Evolutionary conservation across 2,888 invertebrate species (phyloP), one percentile per base, ranked within the genome.

Genomic region (Andrena bicolor): DNA sequence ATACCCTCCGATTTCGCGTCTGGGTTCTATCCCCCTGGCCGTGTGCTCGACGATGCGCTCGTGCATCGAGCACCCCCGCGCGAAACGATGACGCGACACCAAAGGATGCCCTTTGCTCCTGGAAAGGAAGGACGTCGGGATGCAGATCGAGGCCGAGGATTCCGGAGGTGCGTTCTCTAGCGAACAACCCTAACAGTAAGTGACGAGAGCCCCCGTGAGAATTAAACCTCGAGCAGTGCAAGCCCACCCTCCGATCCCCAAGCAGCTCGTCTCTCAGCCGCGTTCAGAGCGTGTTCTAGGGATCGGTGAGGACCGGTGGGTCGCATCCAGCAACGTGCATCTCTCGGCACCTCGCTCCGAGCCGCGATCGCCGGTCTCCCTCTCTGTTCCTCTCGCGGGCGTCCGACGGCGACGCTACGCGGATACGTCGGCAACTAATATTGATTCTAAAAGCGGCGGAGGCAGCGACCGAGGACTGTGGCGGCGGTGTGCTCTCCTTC

Each of bases 361-460:
- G 16, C 7, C 23, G 49, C 26, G 26, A n/a, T 63, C 58, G 32
- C 66, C 49, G 51, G 28, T 61, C 23, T 20, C 53, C 48, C 8
- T 60, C 30, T 51, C 48, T 26, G 30, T 76, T 35, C 28, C n/a
- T 51, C 64, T 30, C 48, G 60, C 76, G 61, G 13, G 64, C 73
- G 83, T 68, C 74, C 63, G 60, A 73, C 63, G 83, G 90, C 91
- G 92, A 91, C 92, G 86, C 91, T 80, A 76, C 79, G 90, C 91
- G 91, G 91, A 87, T 87, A 77, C 84, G 80, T 83, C 80, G 82
- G 80, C 88, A 90, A 92, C 92, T 90, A 92, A 91, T 93, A 92
- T 92, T 91, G 92, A 92, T 92, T 92, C 90, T 90, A 90, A 92
- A 92, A 92, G 90, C 90, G 81, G 82, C 69, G 78, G 71, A 48